Percentiles rank a stretch among this genome's conserved stretches.
These are phyloP conservation scores for Nysson spinosus DNA, from an alignment of 2,888 invertebrate genomes.

Conservation along the genomic window DNA sequence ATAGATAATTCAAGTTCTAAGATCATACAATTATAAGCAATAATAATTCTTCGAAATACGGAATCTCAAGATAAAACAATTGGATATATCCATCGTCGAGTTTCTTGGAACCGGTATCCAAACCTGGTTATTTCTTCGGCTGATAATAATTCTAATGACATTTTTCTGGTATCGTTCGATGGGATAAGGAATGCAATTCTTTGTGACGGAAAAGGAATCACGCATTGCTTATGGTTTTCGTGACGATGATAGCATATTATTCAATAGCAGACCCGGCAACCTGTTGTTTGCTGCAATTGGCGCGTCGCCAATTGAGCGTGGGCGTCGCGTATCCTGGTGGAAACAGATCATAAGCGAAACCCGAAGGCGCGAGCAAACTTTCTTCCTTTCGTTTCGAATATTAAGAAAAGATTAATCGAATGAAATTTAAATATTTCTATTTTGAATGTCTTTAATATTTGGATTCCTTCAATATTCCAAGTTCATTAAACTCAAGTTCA, in stretches of 20 bases:
- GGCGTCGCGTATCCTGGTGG: conserved; percentile 63
- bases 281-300: conserved; percentile 64
- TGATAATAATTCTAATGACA: too few species aligned
- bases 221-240: conserved; percentile 55
- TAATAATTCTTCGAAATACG: too few species aligned
- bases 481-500: too few species aligned
- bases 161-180: too few species aligned
- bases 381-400: conserved; percentile 11
- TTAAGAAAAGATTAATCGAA: conserved; percentile 39
- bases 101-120: too few species aligned
- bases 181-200: conserved; percentile 4
- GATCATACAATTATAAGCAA: too few species aligned
- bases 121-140: too few species aligned
- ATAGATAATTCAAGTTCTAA: too few species aligned
- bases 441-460: too few species aligned
- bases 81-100: neutral
- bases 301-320: conserved; percentile 63
- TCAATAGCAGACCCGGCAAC: conserved; percentile 61
- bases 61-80: too few species aligned
- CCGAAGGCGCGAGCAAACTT: conserved; percentile 44
- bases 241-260: conserved; percentile 63
- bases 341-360: conserved; percentile 55
- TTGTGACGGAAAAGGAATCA: conserved; percentile 59
- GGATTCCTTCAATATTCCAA: too few species aligned
- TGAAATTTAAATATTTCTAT: too few species aligned